Evolutionary conservation across 2,113 vertebrate genomes (phyloP).

Genomic region (Phasianus colchicus): DNA sequence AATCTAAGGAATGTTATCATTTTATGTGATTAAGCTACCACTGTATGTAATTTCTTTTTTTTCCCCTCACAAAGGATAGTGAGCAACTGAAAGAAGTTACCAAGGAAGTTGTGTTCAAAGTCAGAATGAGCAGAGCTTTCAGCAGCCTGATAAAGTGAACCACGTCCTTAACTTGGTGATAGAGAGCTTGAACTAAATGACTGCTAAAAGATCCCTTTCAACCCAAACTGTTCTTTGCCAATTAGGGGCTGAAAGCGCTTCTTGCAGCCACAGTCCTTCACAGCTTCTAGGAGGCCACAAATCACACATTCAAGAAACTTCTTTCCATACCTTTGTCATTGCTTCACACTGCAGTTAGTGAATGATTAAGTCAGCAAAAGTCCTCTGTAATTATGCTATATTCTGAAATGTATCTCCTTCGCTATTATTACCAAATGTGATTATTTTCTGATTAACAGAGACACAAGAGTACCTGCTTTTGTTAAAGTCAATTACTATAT

Average conservation of each 20-base stretch:
- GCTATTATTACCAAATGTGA: background rate
- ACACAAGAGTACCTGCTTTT: background rate
- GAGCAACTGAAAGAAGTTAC: background rate
- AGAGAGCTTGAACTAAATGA: background rate
- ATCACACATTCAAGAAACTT: background rate
- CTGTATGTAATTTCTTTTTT: background rate
- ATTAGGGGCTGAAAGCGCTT: background rate
- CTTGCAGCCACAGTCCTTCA: background rate
- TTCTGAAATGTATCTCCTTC: background rate
- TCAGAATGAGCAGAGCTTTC: background rate
- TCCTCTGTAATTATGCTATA: background rate
- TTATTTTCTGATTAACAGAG: background rate
- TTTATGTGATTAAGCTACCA: background rate
- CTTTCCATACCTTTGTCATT: background rate
- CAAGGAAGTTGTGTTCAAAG: background rate
- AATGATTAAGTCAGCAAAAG: background rate
- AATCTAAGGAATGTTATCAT: background rate
- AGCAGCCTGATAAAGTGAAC: background rate
- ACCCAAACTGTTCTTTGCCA: background rate
- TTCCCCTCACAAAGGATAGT: background rate
- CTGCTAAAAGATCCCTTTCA: background rate
- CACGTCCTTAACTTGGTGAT: background rate
- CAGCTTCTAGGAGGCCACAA: background rate
- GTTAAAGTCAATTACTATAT: constrained; percentile 30
- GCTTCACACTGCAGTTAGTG: background rate